Percentiles rank a stretch among this genome's conserved stretches.
Evolutionary conservation across 1,140 invertebrate species (phyloP).

Genomic region (Pygmarrhopalites habei): DNA sequence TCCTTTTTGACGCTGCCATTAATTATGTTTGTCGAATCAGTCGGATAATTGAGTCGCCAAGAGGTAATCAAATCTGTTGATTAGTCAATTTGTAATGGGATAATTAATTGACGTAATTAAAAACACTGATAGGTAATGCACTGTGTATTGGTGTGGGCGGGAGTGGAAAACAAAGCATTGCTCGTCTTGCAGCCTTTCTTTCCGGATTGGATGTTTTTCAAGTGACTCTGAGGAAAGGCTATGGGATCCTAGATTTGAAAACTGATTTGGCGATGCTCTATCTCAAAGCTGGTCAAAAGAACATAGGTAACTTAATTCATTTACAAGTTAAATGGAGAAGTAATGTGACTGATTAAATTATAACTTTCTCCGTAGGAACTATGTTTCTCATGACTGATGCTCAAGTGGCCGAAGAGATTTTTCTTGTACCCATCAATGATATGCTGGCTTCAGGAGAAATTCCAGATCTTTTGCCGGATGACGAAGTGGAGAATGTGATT

Average conservation of each 20-base stretch:
- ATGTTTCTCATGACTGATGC: constrained; percentile 96
- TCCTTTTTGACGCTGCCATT: constrained; percentile 87
- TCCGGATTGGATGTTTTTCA: constrained; percentile 88
- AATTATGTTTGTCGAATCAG: constrained; percentile 64
- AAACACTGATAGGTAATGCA: no score
- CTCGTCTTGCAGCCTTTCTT: constrained; percentile 87
- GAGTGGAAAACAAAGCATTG: constrained; percentile 71
- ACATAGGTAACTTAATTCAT: no score
- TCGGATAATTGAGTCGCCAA: constrained; percentile 85
- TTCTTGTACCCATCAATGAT: constrained; percentile 93
- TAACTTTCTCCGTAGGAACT: no score
- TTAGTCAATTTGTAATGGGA: no score
- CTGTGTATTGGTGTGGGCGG: not conserved
- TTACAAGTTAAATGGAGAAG: no score
- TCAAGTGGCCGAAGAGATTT: constrained; percentile 89
- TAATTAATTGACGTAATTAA: no score
- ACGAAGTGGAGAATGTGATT: constrained; percentile 93
- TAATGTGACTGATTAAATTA: no score
- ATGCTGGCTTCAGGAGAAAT: constrained; percentile 91
- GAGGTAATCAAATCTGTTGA: no score
- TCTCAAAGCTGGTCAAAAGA: constrained; percentile 84
- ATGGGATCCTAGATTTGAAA: constrained; percentile 82
- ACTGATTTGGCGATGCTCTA: constrained; percentile 77
- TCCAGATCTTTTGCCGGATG: constrained; percentile 87
- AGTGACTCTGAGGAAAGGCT: constrained; percentile 86